Percentiles rank a stretch among this genome's conserved stretches.
These are phyloP conservation scores for Cotesia chilonis DNA, from an alignment of 1,140 invertebrate species.

Conservation along the genomic window DNA sequence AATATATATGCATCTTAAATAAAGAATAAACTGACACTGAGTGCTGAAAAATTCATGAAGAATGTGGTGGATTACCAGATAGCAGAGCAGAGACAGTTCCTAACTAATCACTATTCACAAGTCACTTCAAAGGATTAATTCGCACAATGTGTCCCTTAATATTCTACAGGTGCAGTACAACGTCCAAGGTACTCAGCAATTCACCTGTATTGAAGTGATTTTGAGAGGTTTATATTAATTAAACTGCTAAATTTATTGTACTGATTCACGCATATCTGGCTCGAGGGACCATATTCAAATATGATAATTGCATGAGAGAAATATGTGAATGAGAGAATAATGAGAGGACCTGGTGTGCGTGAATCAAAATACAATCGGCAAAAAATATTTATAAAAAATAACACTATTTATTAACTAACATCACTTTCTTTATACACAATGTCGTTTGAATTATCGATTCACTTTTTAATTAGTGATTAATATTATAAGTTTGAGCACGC, in stretches of 20 bases:
- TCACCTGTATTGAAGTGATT: neutral
- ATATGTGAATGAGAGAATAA: too few species aligned
- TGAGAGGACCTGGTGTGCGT: too few species aligned
- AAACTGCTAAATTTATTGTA: neutral
- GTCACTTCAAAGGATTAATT: neutral
- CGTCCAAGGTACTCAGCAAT: slow-evolving; percentile 6
- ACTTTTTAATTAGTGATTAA: too few species aligned
- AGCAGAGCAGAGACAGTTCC: neutral
- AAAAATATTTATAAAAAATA: too few species aligned
- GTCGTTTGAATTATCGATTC: too few species aligned
- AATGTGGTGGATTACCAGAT: neutral
- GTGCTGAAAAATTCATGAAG: neutral
- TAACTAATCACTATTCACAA: too few species aligned
- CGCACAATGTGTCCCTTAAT: neutral
- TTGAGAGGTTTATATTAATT: neutral
- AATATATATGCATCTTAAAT: neutral
- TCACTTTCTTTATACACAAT: too few species aligned
- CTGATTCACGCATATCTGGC: neutral
- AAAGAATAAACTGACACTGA: neutral
- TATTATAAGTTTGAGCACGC: too few species aligned
- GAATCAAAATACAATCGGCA: too few species aligned
- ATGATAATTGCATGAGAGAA: too few species aligned
- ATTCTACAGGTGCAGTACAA: neutral
- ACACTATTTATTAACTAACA: too few species aligned
- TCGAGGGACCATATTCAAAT: neutral